phyloP scores from a whole-genome alignment of 2,797 vertebrate genomes.

The Crypturellus tataupa region DNA sequence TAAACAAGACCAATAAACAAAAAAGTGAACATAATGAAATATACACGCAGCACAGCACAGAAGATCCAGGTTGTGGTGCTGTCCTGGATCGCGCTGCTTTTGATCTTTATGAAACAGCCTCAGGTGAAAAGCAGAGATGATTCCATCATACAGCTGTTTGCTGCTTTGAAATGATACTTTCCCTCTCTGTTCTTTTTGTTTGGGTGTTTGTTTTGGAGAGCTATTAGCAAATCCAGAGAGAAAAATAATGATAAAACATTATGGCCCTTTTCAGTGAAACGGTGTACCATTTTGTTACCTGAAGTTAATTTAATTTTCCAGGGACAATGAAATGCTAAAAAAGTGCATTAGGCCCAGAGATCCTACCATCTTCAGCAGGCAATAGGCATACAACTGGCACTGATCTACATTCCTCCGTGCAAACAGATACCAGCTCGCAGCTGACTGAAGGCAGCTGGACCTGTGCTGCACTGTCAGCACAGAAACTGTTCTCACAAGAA shows the following conservation, averaged over 20 bases:
- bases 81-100: background rate
- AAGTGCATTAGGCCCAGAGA: background rate
- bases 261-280: background rate
- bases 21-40: background rate
- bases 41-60: background rate
- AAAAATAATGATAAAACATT: background rate
- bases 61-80: background rate
- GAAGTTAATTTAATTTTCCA: background rate
- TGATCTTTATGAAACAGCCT: background rate
- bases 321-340: background rate
- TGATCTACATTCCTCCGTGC: fast-evolving
- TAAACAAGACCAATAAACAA: background rate
- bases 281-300: background rate
- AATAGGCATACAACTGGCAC: fast-evolving
- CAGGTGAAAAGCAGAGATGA: background rate
- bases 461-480: fast-evolving
- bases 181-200: background rate
- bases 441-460: background rate
- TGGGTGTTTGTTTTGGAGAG: background rate
- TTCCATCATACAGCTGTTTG: background rate
- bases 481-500: background rate
- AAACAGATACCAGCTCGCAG: background rate
- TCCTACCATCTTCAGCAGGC: background rate
- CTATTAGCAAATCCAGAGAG: background rate
- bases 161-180: background rate